A percentile compares a stretch with the other conserved stretches of the same genome.
Evolutionary conservation across 1,140 invertebrate genomes (phyloP).

Genomic region (Anastrepha obliqua): DNA sequence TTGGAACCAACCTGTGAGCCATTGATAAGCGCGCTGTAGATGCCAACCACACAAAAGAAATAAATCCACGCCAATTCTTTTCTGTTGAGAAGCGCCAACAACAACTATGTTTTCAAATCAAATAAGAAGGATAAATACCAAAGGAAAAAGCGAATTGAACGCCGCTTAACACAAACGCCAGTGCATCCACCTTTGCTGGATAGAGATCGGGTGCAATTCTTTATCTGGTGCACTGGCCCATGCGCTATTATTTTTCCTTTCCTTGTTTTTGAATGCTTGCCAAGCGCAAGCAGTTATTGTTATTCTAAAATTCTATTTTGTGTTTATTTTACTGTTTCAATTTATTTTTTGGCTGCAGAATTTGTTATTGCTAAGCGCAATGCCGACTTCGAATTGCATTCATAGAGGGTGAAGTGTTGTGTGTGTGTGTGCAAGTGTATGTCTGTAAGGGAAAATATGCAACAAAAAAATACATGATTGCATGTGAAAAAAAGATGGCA

Average conservation of each 20-base stretch:
- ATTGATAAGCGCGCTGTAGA: too few relatives aligned
- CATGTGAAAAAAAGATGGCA: background rate
- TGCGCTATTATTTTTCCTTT: too few relatives aligned
- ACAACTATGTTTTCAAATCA: too few relatives aligned
- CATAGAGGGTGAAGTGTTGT: background rate
- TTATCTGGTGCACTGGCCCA: background rate
- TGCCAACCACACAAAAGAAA: too few relatives aligned
- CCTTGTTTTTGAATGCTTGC: background rate
- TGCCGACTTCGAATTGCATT: background rate
- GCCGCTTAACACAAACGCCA: too few relatives aligned
- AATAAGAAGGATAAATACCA: too few relatives aligned
- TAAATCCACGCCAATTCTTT: too few relatives aligned
- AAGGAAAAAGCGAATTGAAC: too few relatives aligned
- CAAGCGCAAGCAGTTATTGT: background rate
- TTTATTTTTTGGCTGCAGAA: conserved; percentile 29
- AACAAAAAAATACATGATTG: background rate
- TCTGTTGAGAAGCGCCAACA: too few relatives aligned
- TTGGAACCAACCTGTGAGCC: too few relatives aligned
- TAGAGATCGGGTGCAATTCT: too few relatives aligned
- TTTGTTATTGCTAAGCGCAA: conserved; percentile 32
- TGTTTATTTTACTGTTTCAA: conserved; percentile 51
- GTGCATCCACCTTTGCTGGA: too few relatives aligned
- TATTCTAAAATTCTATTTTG: conserved; percentile 53
- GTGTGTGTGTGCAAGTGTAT: background rate
- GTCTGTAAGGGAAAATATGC: background rate